Conservation (phyloP, 2,797 vertebrate species). For the Danio jaintianensis region DNA sequence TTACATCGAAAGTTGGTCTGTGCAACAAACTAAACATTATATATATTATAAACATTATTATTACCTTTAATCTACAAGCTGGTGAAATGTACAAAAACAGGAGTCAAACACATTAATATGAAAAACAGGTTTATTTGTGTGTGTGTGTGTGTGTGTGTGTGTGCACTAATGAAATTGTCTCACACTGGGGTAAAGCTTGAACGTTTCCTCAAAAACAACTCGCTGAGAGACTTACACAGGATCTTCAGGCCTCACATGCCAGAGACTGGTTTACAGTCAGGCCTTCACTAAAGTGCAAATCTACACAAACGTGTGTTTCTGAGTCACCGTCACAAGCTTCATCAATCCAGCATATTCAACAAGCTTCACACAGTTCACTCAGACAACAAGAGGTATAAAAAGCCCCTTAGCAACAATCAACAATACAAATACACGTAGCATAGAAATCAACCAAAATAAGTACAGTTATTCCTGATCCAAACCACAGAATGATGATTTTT, state of each 20-base stretch:
- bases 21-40: too few relatives aligned
- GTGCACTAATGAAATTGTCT: slow-evolving; percentile 3
- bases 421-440: not conserved
- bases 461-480: not conserved
- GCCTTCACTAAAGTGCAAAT: slow-evolving; percentile 87
- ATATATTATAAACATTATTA: too few relatives aligned
- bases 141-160: not conserved
- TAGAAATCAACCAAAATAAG: slow-evolving; percentile 2
- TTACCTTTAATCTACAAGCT: too few relatives aligned
- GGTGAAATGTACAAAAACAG: too few relatives aligned
- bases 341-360: slow-evolving; percentile 46
- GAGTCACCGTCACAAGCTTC: slow-evolving; percentile 58
- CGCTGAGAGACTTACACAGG: slow-evolving; percentile 73
- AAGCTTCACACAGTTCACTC: slow-evolving; percentile 56
- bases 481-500: not conserved
- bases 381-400: slow-evolving; percentile 56
- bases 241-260: slow-evolving; percentile 90
- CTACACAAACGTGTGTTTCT: slow-evolving; percentile 66
- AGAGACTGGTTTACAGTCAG: slow-evolving; percentile 89
- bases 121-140: slow-evolving; percentile 33
- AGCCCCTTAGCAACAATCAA: not conserved
- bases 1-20: too few relatives aligned
- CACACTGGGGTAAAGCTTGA: slow-evolving; percentile 53
- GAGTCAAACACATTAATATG: slow-evolving; percentile 1
- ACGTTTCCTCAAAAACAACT: slow-evolving; percentile 72